A percentile compares a stretch with the other conserved stretches of the same genome.
Conservation (phyloP, 2,797 vertebrate genomes). For the Protosalanx chinensis region DNA sequence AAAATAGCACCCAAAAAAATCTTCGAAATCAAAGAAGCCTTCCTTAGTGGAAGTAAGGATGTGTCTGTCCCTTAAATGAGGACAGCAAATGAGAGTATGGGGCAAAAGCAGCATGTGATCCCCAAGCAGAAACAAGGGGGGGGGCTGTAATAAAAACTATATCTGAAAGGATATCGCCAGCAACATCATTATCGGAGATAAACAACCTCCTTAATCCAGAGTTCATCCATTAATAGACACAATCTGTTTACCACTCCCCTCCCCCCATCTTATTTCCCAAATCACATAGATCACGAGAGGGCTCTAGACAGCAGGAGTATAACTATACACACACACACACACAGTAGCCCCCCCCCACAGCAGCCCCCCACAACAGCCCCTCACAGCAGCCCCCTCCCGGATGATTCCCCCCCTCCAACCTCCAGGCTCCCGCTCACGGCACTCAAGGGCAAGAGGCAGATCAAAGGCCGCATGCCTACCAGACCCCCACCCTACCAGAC, state of each 20-base stretch:
- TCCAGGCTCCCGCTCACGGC: too few relatives aligned
- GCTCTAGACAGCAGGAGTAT: not conserved
- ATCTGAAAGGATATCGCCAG: not conserved
- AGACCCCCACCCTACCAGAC: slow-evolving; percentile 11
- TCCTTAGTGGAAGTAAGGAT: not conserved
- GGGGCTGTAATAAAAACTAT: not conserved
- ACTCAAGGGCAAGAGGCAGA: slow-evolving; percentile 16
- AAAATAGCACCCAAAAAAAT: slow-evolving; percentile 8
- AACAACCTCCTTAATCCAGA: not conserved
- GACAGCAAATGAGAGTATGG: not conserved
- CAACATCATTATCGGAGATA: not conserved
- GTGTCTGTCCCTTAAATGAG: not conserved
- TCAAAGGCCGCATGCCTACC: slow-evolving; percentile 22
- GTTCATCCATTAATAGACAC: not conserved
- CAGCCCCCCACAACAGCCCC: too few relatives aligned
- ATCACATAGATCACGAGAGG: not conserved
- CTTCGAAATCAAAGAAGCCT: not conserved
- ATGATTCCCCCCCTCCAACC: not conserved
- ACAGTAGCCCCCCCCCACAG: too few relatives aligned
- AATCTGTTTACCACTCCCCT: not conserved
- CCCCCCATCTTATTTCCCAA: not conserved
- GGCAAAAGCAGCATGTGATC: not conserved
- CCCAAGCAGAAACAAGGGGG: not conserved
- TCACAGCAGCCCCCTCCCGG: too few relatives aligned
- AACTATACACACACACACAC: not conserved